Base-by-base conservation (phyloP, 2,888 invertebrate genomes). In the Cosmia pyralina region DNA sequence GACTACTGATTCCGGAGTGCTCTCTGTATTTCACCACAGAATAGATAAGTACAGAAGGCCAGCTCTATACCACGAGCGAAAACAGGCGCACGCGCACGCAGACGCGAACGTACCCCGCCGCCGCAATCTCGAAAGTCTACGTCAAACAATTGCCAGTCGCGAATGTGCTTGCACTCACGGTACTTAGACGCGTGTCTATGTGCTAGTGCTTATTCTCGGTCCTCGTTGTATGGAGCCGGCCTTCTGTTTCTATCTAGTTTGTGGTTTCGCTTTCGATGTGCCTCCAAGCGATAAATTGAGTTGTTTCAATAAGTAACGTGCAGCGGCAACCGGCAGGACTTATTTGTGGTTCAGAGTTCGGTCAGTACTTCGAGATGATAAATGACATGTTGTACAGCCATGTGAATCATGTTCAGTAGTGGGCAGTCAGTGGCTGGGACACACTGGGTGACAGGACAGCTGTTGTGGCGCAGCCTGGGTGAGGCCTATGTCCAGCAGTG, bases 241-340 rank as follows among this genome's bases (percentile, higher is more conserved):
- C 15, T 77, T 77, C 69, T 75, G 77, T 6, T 19, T 0, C 22
- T 13, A 6, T 55, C 0, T 57, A 22, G 19, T 50, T 15, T 2
- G 17, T 46, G 13, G 15, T 15, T 5, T 15, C 28, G 4, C 15
- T 17, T 52, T 59, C 22, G n/a, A 38, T 52, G 69, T 69, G 50
- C 44, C 17, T 50, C 34, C 50, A 38, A 50, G 78, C 64, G 63
- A 59, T 50, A 69, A 53, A 78, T 65, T 78, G 48, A 72, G 59
- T 77, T 78, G 59, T 77, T 64, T 62, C 75, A 69, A 62, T 75
- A 69, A 77, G 75, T 62, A 62, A 57, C 77, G 70, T 28, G 50
- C 50, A 62, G 50, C 46, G 17, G 46, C 28, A 41, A 55, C 60
- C 34, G 55, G 13, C 19, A 13, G 13, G 8, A 50, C 44, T 69